These are phyloP conservation scores for Norana najaformis DNA, from an alignment of 2,888 invertebrate genomes.

Conservation along the genomic window DNA sequence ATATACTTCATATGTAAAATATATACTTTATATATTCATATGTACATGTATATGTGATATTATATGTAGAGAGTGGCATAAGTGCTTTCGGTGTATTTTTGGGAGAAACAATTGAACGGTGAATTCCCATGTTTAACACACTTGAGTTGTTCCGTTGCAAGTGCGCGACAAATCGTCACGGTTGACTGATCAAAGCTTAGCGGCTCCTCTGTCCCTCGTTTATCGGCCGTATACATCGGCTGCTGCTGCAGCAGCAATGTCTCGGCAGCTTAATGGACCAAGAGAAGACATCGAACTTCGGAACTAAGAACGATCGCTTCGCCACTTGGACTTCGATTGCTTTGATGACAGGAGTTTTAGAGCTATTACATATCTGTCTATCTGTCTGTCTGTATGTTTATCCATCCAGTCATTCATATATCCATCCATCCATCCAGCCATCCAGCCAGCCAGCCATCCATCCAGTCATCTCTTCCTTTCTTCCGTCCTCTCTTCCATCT, in stretches of 20 bases:
- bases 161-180: slow-evolving; percentile 5
- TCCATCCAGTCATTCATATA: neutral
- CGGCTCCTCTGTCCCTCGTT: slow-evolving; percentile 2
- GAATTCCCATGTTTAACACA: slow-evolving; percentile 1
- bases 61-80: neutral
- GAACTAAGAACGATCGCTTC: neutral
- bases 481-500: no score
- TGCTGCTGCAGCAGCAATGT: neutral
- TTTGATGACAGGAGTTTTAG: neutral
- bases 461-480: no score
- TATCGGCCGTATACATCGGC: neutral
- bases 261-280: slow-evolving; percentile 4
- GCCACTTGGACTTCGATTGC: neutral
- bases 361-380: neutral
- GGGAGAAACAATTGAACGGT: neutral
- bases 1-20: neutral
- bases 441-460: no score
- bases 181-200: neutral
- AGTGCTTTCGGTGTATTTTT: slow-evolving; percentile 13
- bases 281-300: neutral
- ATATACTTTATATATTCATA: no score
- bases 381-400: neutral
- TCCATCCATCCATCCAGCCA: no score
- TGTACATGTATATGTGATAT: no score
- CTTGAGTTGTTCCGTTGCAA: neutral